Evolutionary conservation across 1,140 invertebrate genomes (phyloP), one percentile per base, ranked within the genome.

Genomic region (Trichomalopsis sarcophagae): DNA sequence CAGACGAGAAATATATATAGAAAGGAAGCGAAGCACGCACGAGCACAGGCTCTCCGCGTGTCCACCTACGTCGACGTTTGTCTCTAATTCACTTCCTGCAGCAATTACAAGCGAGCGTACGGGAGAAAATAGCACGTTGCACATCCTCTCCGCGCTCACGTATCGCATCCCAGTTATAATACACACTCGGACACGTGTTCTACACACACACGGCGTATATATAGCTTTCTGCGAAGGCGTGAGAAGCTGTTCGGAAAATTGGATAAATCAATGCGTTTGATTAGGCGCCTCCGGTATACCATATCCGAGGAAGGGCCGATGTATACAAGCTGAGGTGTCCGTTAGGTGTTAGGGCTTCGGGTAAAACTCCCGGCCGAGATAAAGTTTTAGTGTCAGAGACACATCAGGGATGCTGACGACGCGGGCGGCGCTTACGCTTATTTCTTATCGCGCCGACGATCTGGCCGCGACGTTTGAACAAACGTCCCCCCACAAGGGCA

Each of bases 371-470:
- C n/a, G 23, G 47, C 66, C 66, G 27, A 73, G 80, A 74, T 74
- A 82, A 82, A 74, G 36, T 68, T 68, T 40, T 62, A 66, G 30
- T 33, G 44, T 77, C 11, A 62, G 55, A 10, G 50, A 27, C 6
- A 23, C 13, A 47, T 9, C 14, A 62, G 23, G 47, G 69, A 44
- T 69, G 69, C 44, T 21, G 85, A n/a, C n/a, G n/a, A n/a, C n/a
- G n/a, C n/a, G n/a, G n/a, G n/a, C n/a, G n/a, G n/a, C n/a, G n/a
- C n/a, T n/a, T 84, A 88, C 89, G 62, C 36, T 40, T 27, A 27
- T 66, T 87, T 85, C 88, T 89, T 91, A 91, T 91, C 90, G 44
- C 73, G 84, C 84, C 88, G 89, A 91, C 90, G 88, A 92, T 92
- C 90, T 90, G 27, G 87, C 90, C 89, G 87, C 89, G 89, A 91